A percentile compares a stretch with the other conserved stretches of the same genome.
Evolutionary conservation across 1,140 invertebrate species (phyloP).

Genomic region (Helicoverpa armigera): DNA sequence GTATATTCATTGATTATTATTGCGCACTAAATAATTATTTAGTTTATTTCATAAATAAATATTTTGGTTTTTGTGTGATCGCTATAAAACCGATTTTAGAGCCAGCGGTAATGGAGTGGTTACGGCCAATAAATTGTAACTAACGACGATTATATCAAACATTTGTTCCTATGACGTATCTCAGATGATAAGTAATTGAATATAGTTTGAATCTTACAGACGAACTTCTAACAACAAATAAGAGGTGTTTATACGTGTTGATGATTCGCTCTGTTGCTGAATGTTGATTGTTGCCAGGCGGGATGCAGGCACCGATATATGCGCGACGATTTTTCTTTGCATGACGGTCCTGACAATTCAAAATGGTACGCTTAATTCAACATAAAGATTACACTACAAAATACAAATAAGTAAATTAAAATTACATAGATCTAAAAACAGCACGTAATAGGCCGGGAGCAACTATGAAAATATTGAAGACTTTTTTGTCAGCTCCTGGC

Average conservation of each 20-base stretch:
- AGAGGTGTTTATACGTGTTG: conserved; percentile 57
- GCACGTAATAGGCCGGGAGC: neutral
- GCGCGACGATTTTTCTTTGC: conserved; percentile 67
- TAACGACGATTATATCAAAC: conserved; percentile 43
- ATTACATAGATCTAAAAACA: neutral
- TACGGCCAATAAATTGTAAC: conserved; percentile 32
- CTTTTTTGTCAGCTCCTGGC: neutral
- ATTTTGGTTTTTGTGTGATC: conserved; percentile 34
- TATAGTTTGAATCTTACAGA: conserved; percentile 67
- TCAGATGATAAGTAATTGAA: conserved; percentile 59
- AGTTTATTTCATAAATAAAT: conserved; percentile 42
- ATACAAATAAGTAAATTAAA: neutral
- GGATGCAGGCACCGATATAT: conserved; percentile 72
- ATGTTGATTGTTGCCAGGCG: conserved; percentile 64
- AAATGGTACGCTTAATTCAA: conserved; percentile 11
- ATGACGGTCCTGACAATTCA: conserved; percentile 70
- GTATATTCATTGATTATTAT: conserved; percentile 60
- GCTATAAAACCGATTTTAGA: conserved; percentile 29
- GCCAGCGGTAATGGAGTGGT: conserved; percentile 32
- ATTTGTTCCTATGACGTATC: conserved; percentile 47
- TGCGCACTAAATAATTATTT: conserved; percentile 53
- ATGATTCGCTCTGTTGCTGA: conserved; percentile 63
- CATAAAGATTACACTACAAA: conserved; percentile 16
- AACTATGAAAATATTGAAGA: neutral
- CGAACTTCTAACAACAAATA: conserved; percentile 65